phyloP scores from a whole-genome alignment of 2,888 invertebrate species.

The Pristionchus fissidentatus region DNA sequence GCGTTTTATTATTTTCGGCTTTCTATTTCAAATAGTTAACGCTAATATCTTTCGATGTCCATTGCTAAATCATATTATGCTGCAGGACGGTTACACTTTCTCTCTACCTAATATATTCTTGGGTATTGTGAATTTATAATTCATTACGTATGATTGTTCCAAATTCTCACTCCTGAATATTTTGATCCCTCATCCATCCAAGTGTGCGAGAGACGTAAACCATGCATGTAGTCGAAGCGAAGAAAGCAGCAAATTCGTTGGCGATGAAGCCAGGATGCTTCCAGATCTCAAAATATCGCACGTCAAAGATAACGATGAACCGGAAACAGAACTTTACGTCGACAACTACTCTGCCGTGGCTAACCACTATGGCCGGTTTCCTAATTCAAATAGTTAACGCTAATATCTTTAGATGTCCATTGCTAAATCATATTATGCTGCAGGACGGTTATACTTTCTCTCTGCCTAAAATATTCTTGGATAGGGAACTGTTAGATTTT shows the following conservation, averaged over 20 bases:
- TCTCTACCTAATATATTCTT: background rate
- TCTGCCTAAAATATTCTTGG: background rate
- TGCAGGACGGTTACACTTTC: background rate
- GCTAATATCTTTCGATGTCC: no score
- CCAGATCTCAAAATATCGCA: slow-evolving; percentile 54
- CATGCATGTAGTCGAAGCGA: slow-evolving; percentile 56
- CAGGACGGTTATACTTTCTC: background rate
- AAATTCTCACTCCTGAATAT: slow-evolving; percentile 54
- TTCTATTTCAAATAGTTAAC: no score
- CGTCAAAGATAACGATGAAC: background rate
- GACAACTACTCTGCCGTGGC: background rate
- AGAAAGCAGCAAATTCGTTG: slow-evolving; percentile 58
- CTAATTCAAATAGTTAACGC: no score
- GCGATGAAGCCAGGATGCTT: slow-evolving; percentile 57
- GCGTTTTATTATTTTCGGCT: no score
- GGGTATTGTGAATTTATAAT: background rate
- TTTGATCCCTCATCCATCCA: slow-evolving; percentile 55
- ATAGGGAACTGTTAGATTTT: background rate
- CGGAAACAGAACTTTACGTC: background rate
- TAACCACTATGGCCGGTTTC: no score
- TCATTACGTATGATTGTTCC: background rate
- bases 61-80: background rate
- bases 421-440: background rate
- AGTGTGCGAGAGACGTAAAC: slow-evolving; percentile 62
- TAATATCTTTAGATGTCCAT: no score